Percentiles rank a stretch among this genome's conserved stretches.
These are phyloP conservation scores for Mesocricetus auratus DNA, from an alignment of 2,113 vertebrate species.

Conservation along the genomic window DNA sequence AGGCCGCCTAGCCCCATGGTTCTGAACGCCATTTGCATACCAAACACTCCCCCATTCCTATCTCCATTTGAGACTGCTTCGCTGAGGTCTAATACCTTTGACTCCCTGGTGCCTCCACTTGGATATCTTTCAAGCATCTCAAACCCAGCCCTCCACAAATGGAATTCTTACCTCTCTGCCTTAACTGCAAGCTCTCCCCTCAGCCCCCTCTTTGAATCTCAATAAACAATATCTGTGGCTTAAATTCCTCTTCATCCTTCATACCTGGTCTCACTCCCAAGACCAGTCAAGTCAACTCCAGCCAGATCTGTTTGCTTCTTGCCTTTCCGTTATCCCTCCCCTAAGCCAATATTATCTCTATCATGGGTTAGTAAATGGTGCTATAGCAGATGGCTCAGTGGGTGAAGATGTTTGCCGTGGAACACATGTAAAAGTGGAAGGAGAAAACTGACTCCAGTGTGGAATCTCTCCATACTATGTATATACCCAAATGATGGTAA, in stretches of 20 bases:
- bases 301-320: not conserved
- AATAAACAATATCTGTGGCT: not conserved
- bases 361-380: not conserved
- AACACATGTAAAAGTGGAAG: not conserved
- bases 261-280: not conserved
- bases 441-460: not conserved
- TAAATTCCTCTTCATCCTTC: not conserved
- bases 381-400: not conserved
- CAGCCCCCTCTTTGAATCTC: not conserved
- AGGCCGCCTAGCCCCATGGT: not conserved
- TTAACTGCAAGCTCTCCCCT: not conserved
- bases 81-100: not conserved
- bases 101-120: not conserved
- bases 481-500: not conserved
- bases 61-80: not conserved
- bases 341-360: not conserved
- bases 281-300: not conserved
- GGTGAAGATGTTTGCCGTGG: not conserved
- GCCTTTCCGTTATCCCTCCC: not conserved
- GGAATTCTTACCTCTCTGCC: not conserved
- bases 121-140: slow-evolving; percentile 7
- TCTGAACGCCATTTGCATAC: not conserved
- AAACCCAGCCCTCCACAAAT: not conserved
- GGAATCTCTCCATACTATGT: not conserved
- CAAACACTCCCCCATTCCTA: not conserved